Base-by-base conservation (phyloP, 2,888 invertebrate species). In the Pterobdella sp. region DNA sequence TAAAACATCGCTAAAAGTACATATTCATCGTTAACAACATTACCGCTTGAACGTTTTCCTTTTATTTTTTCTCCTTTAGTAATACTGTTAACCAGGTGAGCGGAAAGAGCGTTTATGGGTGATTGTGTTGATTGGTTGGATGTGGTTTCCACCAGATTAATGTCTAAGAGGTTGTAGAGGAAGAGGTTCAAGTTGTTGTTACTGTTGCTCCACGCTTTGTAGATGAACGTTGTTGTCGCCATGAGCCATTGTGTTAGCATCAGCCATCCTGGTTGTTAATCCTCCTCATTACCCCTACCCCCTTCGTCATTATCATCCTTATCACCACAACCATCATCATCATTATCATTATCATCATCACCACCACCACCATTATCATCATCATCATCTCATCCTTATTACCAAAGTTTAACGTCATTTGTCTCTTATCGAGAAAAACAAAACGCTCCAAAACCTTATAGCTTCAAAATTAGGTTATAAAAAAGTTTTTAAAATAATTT, bases 81-180 rank as follows among this genome's bases (percentile, higher is more conserved):
- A n/a, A n/a, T n/a, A n/a, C n/a, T n/a, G n/a, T n/a, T n/a, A n/a
- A n/a, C n/a, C n/a, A n/a, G 60, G 26, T 7, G 60, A 56, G 60
- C 14, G n/a, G 60, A 3, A 14, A 26, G 60, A 56, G n/a, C n/a
- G n/a, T 7, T 7, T 22, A 56, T 7, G 10, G 60, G 60, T 18
- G n/a, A n/a, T n/a, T n/a, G n/a, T n/a, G n/a, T n/a, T n/a, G n/a
- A n/a, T n/a, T n/a, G n/a, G n/a, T n/a, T n/a, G 60, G 60, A 56
- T 22, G 60, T 4, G n/a, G 60, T 4, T 22, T 4, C 4, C n/a
- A 56, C 3, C n/a, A 56, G 60, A 22, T 56, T 56, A 3, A 56
- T 22, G 10, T 26, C 60, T 4, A 56, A n/a, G n/a, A 56, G 60
- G 60, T 56, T 56, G 60, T 56, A 56, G n/a, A 56, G 60, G n/a